Evolutionary conservation across 2,797 vertebrate species (phyloP), one percentile per base, ranked within the genome.

Genomic region (Smutsia temminckii): DNA sequence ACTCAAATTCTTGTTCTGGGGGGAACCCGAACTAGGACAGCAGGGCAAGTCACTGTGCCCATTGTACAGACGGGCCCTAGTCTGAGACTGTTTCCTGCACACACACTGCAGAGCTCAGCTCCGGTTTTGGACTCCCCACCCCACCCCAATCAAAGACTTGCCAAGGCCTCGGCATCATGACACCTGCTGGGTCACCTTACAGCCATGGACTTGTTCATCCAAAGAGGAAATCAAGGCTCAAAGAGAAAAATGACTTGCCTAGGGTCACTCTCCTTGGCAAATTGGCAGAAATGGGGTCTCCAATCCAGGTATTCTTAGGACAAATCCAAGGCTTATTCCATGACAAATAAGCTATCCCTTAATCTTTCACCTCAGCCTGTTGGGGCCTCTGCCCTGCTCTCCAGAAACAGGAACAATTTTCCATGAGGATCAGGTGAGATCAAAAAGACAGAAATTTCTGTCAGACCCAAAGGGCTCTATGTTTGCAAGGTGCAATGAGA

Each of bases 261-360:
- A 18, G 21, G 34, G 42, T 81, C 61, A 57, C 32, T 21, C 10
- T 10, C 18, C 34, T 46, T 72, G 29, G 46, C 64, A 86, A 78
- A 84, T 32, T 12, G 42, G 61, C 27, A 63, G 85, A 94, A 84
- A 93, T 37, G 27, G 68, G 72, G 92, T 80, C 87, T 80, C n/a
- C 74, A 88, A 66, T 68, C 71, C 72, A 79, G 61, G 40, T 91
- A 42, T 86, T 66, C 77, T 79, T 78, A 79, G 7, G 85, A 93
- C 71, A 72, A 63, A 90, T 57, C 16, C 80, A 75, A 53, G 55
- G n/a, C 23, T 80, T 80, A 61, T 78, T 63, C 66, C 32, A 37
- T 5, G 29, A 83, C 64, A 74, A 55, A 69, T 79, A 37, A 51
- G 42, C 72, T 46, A 42, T 13, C 79, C 51, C 27, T 69, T 61